phyloP scores from a whole-genome alignment of 2,888 invertebrate genomes.

The Chromoteleia sp. region DNA sequence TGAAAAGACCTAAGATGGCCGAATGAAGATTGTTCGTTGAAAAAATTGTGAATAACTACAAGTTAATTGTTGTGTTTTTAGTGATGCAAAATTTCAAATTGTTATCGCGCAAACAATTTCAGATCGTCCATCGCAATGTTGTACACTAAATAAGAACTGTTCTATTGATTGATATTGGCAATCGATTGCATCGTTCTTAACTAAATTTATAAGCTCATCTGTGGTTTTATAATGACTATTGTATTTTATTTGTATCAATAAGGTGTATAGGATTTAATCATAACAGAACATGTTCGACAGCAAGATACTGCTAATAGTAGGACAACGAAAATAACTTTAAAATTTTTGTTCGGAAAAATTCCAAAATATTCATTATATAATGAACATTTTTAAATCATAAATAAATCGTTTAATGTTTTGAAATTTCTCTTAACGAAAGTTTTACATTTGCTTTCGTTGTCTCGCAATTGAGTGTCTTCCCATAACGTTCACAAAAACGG shows the following conservation, averaged over 20 bases:
- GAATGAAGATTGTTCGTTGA: conserved; percentile 47
- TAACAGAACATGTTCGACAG: too few species aligned
- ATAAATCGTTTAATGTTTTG: too few species aligned
- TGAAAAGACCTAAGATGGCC: conserved; percentile 37
- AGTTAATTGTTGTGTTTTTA: conserved; percentile 48
- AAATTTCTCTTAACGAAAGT: too few species aligned
- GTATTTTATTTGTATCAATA: conserved; percentile 63
- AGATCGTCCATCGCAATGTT: conserved; percentile 41
- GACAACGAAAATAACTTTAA: too few species aligned
- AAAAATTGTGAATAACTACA: conserved; percentile 32
- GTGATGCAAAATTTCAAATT: conserved; percentile 28
- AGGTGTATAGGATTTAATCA: conserved; percentile 53
- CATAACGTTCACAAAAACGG: too few species aligned
- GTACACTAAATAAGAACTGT: conserved; percentile 16
- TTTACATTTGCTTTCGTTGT: too few species aligned
- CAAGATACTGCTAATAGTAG: too few species aligned
- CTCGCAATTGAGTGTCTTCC: too few species aligned
- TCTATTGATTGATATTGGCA: conserved; percentile 10
- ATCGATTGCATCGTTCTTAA: conserved; percentile 23
- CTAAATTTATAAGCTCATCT: conserved; percentile 62
- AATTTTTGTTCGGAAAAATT: too few species aligned
- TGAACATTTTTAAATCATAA: too few species aligned
- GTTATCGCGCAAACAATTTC: conserved; percentile 44
- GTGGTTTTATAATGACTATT: conserved; percentile 59
- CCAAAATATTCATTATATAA: too few species aligned